Conservation (phyloP, 2,113 vertebrate species). For the Oreochromis tanganicae region DNA sequence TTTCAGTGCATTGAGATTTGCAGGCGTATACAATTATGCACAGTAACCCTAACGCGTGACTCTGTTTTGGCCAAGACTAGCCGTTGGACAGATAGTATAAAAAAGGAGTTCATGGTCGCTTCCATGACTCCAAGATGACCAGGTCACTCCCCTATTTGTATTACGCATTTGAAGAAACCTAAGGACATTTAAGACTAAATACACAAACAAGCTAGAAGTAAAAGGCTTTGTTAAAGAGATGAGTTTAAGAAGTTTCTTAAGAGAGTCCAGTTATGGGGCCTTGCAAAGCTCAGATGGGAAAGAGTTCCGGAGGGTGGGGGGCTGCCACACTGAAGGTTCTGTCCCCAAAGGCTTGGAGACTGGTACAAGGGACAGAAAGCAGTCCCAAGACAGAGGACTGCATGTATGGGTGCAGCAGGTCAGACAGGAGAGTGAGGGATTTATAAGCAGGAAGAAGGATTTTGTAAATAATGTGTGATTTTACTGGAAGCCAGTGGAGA, state of each 20-base stretch:
- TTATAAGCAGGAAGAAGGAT: neutral
- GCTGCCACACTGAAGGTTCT: neutral
- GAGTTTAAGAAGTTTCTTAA: neutral
- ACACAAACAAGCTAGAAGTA: neutral
- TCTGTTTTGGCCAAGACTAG: neutral
- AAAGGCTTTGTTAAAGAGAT: neutral
- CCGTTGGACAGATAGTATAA: neutral
- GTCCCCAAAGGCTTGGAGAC: neutral
- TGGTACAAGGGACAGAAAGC: neutral
- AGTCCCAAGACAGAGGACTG: neutral
- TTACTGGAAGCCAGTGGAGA: neutral
- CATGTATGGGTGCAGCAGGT: neutral
- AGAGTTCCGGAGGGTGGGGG: neutral
- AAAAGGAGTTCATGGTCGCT: neutral
- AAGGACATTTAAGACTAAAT: neutral
- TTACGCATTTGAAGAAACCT: neutral
- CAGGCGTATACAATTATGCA: neutral
- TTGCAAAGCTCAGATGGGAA: neutral
- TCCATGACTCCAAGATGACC: neutral
- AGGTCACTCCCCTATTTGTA: fast-evolving
- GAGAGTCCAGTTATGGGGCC: neutral
- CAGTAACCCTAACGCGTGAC: fast-evolving
- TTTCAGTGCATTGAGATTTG: neutral
- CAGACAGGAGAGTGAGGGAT: neutral
- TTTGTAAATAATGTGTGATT: neutral